Percentiles rank a stretch among this genome's conserved stretches.
Evolutionary conservation across 2,888 invertebrate genomes (phyloP).

Genomic region (Caenorhabditis afra): DNA sequence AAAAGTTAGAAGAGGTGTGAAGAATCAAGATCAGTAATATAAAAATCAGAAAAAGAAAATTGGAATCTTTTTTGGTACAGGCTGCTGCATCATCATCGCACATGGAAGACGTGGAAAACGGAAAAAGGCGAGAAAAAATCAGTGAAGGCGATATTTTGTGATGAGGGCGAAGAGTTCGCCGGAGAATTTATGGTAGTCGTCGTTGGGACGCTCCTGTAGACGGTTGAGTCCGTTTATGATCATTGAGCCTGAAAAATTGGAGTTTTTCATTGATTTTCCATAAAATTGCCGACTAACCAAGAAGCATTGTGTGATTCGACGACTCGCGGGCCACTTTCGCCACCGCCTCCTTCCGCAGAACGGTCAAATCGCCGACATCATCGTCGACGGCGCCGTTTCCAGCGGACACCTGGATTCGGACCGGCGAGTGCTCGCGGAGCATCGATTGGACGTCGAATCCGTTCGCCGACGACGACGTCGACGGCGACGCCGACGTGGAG

Average conservation of each 20-base stretch:
- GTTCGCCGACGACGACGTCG: conserved; percentile 11
- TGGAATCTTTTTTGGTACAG: too few relatives aligned
- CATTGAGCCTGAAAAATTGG: conserved; percentile 27
- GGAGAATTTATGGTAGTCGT: conserved; percentile 23
- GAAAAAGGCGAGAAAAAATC: too few relatives aligned
- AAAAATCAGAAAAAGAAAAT: too few relatives aligned
- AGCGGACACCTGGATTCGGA: conserved; percentile 31
- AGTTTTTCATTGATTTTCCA: not conserved
- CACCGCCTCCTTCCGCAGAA: conserved; percentile 26
- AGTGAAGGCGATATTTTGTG: conserved; percentile 27
- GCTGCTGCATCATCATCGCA: too few relatives aligned
- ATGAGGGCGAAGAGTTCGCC: conserved; percentile 32
- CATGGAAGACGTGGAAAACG: too few relatives aligned
- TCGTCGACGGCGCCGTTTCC: conserved; percentile 17
- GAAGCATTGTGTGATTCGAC: conserved; percentile 24
- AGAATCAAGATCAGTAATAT: too few relatives aligned
- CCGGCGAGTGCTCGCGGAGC: conserved; percentile 41
- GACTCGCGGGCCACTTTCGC: conserved; percentile 6
- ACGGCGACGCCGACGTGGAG: conserved; percentile 1
- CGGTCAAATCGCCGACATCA: conserved; percentile 10
- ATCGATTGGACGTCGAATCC: conserved; percentile 21
- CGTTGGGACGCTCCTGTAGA: conserved; percentile 9
- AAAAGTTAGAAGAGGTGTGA: too few relatives aligned
- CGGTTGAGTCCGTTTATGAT: conserved; percentile 30
- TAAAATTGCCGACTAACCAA: conserved; percentile 32